Conservation (phyloP, 2,888 invertebrate genomes). For the Habroteleia sp. region DNA sequence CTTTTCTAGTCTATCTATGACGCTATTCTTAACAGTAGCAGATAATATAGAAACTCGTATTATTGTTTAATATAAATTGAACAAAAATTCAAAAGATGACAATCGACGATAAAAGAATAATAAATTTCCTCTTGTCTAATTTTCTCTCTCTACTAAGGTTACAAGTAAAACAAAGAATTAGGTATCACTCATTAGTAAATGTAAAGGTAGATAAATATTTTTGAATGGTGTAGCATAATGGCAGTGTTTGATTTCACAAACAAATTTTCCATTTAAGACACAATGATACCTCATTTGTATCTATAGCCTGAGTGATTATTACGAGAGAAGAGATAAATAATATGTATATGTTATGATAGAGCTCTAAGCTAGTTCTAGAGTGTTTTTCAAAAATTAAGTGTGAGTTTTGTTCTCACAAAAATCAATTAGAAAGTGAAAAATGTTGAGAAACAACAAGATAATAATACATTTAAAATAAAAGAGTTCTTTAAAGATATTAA, state of each 20-base stretch:
- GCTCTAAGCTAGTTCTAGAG: constrained; percentile 14
- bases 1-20: neutral
- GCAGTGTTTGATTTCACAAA: constrained; percentile 23
- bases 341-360: constrained; percentile 22
- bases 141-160: too few relatives aligned
- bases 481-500: constrained; percentile 4
- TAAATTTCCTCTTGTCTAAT: too few relatives aligned
- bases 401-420: constrained; percentile 29
- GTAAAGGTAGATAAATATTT: too few relatives aligned
- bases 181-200: too few relatives aligned
- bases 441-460: constrained; percentile 19
- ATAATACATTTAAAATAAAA: constrained; percentile 33
- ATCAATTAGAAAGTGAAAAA: constrained; percentile 45
- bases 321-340: constrained; percentile 41
- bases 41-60: too few relatives aligned
- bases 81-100: neutral
- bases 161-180: too few relatives aligned
- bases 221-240: constrained; percentile 4
- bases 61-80: too few relatives aligned
- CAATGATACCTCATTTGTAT: constrained; percentile 29
- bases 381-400: constrained; percentile 39
- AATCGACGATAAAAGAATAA: too few relatives aligned
- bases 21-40: too few relatives aligned
- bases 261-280: constrained; percentile 41
- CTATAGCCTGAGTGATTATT: constrained; percentile 25